Conservation (phyloP, 2,888 invertebrate species). For the Scrobipalpa atriplicella region DNA sequence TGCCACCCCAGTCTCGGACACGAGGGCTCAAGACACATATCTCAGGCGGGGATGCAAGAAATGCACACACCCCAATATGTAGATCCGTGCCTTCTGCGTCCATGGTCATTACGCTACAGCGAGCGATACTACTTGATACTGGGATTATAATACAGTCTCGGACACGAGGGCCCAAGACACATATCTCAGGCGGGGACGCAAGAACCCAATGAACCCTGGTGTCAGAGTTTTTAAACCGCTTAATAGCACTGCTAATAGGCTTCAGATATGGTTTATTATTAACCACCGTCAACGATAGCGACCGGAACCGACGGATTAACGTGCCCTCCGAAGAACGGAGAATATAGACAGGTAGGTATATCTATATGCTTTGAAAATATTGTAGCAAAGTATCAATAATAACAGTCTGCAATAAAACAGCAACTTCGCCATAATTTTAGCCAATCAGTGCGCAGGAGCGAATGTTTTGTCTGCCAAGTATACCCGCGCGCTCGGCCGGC, state of each 20-base stretch:
- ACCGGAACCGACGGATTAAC: no score
- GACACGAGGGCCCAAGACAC: conserved; percentile 76
- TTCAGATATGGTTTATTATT: no score
- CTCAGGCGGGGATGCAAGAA: conserved; percentile 82
- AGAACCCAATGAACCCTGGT: no score
- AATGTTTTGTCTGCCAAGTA: conserved; percentile 77
- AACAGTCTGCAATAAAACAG: conserved; percentile 35
- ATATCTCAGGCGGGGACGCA: conserved; percentile 82
- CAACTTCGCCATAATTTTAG: conserved; percentile 56
- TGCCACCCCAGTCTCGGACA: conserved; percentile 73
- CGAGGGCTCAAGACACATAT: conserved; percentile 78
- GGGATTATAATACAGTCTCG: conserved; percentile 47
- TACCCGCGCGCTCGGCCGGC: conserved; percentile 53
- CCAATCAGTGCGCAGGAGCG: conserved; percentile 72
- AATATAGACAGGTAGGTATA: no score
- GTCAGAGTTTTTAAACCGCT: no score
- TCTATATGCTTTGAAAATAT: background rate
- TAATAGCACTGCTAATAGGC: no score
- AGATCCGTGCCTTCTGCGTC: conserved; percentile 72
- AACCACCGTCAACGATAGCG: no score
- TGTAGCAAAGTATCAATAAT: conserved; percentile 56
- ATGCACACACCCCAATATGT: conserved; percentile 82
- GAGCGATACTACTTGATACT: conserved; percentile 53
- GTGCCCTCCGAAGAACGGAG: no score
- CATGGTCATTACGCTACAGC: conserved; percentile 61